phyloP scores from a whole-genome alignment of 2,888 invertebrate species.

The Dusona sp. region DNA sequence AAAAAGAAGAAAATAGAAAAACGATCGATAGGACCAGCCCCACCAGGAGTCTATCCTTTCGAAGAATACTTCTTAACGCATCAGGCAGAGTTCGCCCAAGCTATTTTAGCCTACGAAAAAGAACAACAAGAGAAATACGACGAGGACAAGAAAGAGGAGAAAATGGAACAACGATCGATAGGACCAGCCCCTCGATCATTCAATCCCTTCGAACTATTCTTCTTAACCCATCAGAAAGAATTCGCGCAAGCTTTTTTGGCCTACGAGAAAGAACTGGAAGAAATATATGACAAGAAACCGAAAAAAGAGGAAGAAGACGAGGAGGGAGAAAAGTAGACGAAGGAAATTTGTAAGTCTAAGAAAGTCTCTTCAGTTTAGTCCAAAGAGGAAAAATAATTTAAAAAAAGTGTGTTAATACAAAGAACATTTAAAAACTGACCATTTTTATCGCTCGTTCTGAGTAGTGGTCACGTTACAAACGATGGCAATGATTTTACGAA shows the following conservation, averaged over 20 bases:
- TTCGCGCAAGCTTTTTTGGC: no score
- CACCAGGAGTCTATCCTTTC: background rate
- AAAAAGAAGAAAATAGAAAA: no score
- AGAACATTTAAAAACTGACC: background rate
- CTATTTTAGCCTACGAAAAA: background rate
- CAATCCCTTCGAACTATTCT: no score
- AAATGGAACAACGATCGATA: background rate
- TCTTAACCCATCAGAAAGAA: no score
- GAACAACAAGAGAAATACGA: background rate
- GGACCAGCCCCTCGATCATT: no score
- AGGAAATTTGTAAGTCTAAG: background rate
- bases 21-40: background rate
- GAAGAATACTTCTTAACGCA: background rate
- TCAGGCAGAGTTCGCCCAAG: background rate
- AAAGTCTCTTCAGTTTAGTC: conserved; percentile 10
- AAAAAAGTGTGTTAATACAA: background rate
- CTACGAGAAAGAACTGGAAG: no score
- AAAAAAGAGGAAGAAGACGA: background rate
- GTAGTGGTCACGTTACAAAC: background rate
- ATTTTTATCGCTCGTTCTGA: background rate
- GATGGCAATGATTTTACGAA: no score
- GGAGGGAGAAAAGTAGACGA: background rate
- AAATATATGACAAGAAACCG: no score
- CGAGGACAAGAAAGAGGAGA: background rate
- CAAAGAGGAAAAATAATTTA: conserved; percentile 4